phyloP scores from a whole-genome alignment of 2,888 invertebrate species.

The Troides aeacus region DNA sequence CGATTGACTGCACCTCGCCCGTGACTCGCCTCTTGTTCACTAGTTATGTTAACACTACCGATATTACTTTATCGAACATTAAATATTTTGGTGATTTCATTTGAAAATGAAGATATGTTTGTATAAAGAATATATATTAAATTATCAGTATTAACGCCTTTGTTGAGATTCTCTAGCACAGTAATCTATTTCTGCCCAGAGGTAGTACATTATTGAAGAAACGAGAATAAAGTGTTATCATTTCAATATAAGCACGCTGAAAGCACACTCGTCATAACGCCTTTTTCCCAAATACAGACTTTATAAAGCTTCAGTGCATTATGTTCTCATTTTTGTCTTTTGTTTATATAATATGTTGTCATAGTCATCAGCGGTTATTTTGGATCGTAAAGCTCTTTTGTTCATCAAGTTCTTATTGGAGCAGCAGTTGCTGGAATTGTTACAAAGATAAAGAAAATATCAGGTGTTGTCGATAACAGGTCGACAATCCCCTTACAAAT shows the following conservation, averaged over 20 bases:
- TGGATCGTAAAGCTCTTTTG: too few species aligned
- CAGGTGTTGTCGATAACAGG: conserved; percentile 31
- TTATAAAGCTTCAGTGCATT: neutral
- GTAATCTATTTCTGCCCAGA: too few species aligned
- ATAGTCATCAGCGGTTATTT: too few species aligned
- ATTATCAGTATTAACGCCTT: neutral
- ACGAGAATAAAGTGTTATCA: too few species aligned
- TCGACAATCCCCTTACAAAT: conserved; percentile 50
- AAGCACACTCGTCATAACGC: too few species aligned
- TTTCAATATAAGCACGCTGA: too few species aligned
- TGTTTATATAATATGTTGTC: neutral
- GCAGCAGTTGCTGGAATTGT: neutral
- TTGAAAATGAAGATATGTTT: too few species aligned
- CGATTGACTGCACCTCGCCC: conserved; percentile 68
- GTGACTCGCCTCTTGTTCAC: conserved; percentile 52
- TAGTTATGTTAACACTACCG: conserved; percentile 31
- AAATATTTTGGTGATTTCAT: neutral
- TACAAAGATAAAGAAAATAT: conserved; percentile 1
- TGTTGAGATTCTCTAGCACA: too few species aligned
- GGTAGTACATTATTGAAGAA: too few species aligned
- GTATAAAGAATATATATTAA: neutral
- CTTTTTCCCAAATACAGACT: neutral
- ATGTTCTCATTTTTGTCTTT: neutral
- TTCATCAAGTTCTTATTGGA: too few species aligned
- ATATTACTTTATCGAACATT: conserved; percentile 26